phyloP scores from a whole-genome alignment of 2,113 vertebrate genomes.

The Pteropus alecto region DNA sequence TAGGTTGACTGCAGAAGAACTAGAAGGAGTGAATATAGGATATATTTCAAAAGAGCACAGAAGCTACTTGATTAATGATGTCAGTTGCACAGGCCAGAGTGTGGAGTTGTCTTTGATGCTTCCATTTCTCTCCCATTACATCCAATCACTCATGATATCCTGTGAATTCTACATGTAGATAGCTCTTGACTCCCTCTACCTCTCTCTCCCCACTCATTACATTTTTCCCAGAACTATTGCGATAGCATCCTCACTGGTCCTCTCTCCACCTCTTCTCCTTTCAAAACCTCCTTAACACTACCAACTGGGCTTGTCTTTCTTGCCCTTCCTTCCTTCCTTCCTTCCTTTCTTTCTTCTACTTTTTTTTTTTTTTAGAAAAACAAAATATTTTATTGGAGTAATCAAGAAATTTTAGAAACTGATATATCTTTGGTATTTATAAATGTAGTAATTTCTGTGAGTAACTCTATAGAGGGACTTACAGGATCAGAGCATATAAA shows the following conservation, averaged over 20 bases:
- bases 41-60: background rate
- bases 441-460: conserved; percentile 58
- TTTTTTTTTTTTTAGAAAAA: conserved; percentile 31
- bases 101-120: background rate
- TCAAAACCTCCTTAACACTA: background rate
- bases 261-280: background rate
- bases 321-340: too few relatives aligned
- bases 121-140: background rate
- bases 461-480: conserved; percentile 74
- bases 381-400: conserved; percentile 80
- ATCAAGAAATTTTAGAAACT: conserved; percentile 78
- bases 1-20: background rate
- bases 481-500: conserved; percentile 70
- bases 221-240: background rate
- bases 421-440: conserved; percentile 76
- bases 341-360: too few relatives aligned
- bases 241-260: background rate
- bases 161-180: background rate
- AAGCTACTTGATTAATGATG: background rate
- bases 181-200: background rate
- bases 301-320: background rate
- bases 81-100: background rate
- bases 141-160: background rate
- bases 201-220: background rate
- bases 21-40: background rate